These are phyloP conservation scores for Trichomycterus rosablanca DNA, from an alignment of 2,113 vertebrate species.

Conservation along the genomic window DNA sequence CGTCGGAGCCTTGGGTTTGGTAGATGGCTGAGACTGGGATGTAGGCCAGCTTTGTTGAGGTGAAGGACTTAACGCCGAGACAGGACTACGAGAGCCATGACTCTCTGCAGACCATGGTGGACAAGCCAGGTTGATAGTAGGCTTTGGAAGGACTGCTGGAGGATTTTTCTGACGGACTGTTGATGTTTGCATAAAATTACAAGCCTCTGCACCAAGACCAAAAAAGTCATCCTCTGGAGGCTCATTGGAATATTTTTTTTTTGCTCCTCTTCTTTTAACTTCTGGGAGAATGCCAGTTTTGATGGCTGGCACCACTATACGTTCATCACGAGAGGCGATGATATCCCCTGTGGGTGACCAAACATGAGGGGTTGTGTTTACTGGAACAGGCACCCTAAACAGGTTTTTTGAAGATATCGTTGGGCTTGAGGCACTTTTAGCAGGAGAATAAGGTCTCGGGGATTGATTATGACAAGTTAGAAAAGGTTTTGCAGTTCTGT, in stretches of 20 bases:
- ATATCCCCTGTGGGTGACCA: constrained; percentile 81
- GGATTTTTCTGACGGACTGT: constrained; percentile 84
- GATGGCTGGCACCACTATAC: constrained; percentile 89
- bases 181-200: constrained; percentile 92
- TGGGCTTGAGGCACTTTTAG: constrained; percentile 57
- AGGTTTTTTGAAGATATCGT: constrained; percentile 61
- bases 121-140: constrained; percentile 72
- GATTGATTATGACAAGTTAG: constrained; percentile 62
- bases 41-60: constrained; percentile 51
- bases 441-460: constrained; percentile 63
- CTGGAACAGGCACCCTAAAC: constrained; percentile 66
- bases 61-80: constrained; percentile 54
- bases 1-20: constrained; percentile 49
- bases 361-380: constrained; percentile 53
- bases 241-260: constrained; percentile 66
- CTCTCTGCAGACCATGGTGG: constrained; percentile 75
- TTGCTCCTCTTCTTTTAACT: constrained; percentile 73
- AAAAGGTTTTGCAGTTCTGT: constrained; percentile 88
- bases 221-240: constrained; percentile 89
- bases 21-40: constrained; percentile 52
- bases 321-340: constrained; percentile 91
- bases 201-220: constrained; percentile 94
- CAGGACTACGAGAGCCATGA: constrained; percentile 59
- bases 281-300: constrained; percentile 85
- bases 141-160: constrained; percentile 93